Base-by-base conservation (phyloP, 2,797 vertebrate genomes). In the Knipowitschia caucasica region DNA sequence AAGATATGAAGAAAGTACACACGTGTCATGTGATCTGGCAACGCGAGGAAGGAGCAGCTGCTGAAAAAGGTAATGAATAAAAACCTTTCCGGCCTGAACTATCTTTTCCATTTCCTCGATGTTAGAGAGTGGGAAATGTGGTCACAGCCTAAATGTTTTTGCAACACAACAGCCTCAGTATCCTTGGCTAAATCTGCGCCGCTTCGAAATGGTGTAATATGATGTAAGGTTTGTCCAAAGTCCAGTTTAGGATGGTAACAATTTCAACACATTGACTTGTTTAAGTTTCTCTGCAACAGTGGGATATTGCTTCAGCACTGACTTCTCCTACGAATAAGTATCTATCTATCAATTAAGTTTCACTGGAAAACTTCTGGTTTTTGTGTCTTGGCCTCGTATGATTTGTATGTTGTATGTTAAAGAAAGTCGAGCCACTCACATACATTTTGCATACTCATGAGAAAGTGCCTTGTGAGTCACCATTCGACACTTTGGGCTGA, bases 191-290 rank as follows among this genome's bases (percentile, higher is more conserved):
- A 46, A 46, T 44, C 42, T 20, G 15, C 20, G 27, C 17, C 14
- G 17, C 27, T 12, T 14, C 3, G 12, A 17, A 15, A 46, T 49
- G 46, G 29, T 33, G 29, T 49, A 49, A 49, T 49, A 31, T 49
- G 46, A 49, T 47, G 45, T 47, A 31, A 47, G 30, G 30, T 47
- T 12, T 17, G 45, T 47, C 27, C 15, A 46, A 45, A 46, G 27
- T 46, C 44, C 27, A 18, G 44, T 49, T 49, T 21, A 33, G 45
- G 27, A 14, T 31, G 45, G 27, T 33, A 49, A 45, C 2, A 27
- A 10, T 31, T 29, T 46, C 26, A 46, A 21, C 29, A 33, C 2
- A 30, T 4, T 30, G 30, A 8, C 23, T 24, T n/a, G 2, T n/a
- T 14, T 25, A n/a, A 43, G 14, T 42, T 42, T 6, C 20, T 12